Percentiles rank a stretch among this genome's conserved stretches.
phyloP scores from a whole-genome alignment of 2,797 vertebrate species.

The Columba guinea region DNA sequence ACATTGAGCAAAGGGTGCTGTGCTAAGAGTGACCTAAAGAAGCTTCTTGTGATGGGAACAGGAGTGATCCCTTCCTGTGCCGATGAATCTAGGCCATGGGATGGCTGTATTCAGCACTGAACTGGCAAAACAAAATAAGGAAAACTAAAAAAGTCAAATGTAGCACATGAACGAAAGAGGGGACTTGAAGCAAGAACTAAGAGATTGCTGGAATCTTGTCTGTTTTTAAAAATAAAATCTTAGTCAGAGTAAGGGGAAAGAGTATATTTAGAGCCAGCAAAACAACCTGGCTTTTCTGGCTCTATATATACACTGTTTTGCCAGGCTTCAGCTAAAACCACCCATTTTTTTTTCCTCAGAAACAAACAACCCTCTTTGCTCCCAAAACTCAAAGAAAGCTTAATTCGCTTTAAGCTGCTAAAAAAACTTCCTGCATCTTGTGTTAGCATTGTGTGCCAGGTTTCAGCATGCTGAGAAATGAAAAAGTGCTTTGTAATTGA shows the following conservation, averaged over 20 bases:
- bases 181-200: slow-evolving; percentile 31
- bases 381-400: slow-evolving; percentile 40
- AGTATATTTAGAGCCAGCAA: slow-evolving; percentile 40
- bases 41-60: neutral
- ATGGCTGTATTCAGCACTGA: neutral
- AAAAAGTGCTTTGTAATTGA: slow-evolving; percentile 58
- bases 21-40: neutral
- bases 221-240: slow-evolving; percentile 58
- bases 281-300: slow-evolving; percentile 54
- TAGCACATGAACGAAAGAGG: neutral
- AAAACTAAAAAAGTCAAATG: neutral
- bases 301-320: neutral
- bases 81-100: neutral
- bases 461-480: slow-evolving; percentile 37
- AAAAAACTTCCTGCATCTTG: slow-evolving; percentile 41
- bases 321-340: slow-evolving; percentile 24
- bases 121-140: neutral
- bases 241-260: neutral
- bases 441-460: slow-evolving; percentile 38
- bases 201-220: slow-evolving; percentile 4
- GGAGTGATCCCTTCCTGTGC: neutral
- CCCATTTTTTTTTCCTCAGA: slow-evolving; percentile 15
- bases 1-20: neutral
- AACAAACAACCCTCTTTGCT: slow-evolving; percentile 44
- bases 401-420: slow-evolving; percentile 41